These are phyloP conservation scores for Orthosia gothica DNA, from an alignment of 2,888 invertebrate genomes.

Conservation along the genomic window DNA sequence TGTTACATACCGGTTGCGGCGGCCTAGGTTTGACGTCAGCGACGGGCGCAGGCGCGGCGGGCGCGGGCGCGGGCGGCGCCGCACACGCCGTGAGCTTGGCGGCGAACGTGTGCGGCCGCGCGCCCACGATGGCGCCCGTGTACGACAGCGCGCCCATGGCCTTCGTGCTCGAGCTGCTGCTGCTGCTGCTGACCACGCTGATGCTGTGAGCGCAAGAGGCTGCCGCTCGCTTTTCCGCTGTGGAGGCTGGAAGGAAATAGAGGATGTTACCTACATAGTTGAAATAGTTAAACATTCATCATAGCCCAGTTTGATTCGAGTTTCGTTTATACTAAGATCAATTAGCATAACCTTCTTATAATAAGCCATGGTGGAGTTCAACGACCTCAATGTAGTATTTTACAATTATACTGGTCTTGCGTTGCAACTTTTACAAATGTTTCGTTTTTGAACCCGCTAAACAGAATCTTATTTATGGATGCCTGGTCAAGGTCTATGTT, in stretches of 20 bases:
- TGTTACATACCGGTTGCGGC: slow-evolving; percentile 60
- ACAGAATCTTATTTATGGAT: no score
- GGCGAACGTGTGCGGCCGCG: slow-evolving; percentile 94
- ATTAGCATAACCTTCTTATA: no score
- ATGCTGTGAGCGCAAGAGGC: slow-evolving; percentile 40
- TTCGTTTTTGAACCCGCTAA: no score
- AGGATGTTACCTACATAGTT: neutral
- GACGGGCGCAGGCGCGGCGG: slow-evolving; percentile 77
- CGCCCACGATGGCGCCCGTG: slow-evolving; percentile 90
- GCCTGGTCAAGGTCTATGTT: no score
- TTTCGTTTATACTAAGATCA: no score
- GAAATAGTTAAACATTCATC: no score
- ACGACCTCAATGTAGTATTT: no score
- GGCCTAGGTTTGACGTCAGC: slow-evolving; percentile 53
- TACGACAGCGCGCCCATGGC: slow-evolving; percentile 85
- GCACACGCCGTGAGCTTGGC: slow-evolving; percentile 93
- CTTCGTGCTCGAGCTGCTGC: slow-evolving; percentile 74
- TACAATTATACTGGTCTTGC: no score
- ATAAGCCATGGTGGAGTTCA: no score
- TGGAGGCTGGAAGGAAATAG: slow-evolving; percentile 43
- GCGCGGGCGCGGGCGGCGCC: slow-evolving; percentile 64
- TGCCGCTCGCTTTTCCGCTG: slow-evolving; percentile 86
- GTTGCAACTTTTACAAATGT: no score
- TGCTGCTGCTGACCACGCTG: slow-evolving; percentile 62
- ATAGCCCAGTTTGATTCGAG: no score